A percentile compares a stretch with the other conserved stretches of the same genome.
Conservation (phyloP, 2,888 invertebrate genomes). For the Melinaea menophilus region DNA sequence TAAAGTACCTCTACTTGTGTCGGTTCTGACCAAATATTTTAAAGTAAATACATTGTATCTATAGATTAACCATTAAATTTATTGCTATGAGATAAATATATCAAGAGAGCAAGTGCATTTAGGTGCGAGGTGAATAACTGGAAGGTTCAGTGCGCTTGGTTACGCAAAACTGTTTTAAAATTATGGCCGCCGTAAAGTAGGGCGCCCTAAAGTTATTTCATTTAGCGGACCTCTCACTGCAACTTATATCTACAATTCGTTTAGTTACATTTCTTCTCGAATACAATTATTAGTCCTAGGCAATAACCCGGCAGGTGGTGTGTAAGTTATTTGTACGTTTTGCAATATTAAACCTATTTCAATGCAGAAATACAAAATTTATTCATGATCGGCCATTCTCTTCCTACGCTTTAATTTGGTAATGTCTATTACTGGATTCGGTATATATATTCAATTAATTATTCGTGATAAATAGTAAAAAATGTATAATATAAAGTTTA, state of each 20-base stretch:
- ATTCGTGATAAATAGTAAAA: no score
- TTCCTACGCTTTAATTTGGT: slow-evolving; percentile 13
- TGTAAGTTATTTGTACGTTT: slow-evolving; percentile 22
- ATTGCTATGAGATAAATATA: not conserved
- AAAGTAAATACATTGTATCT: no score
- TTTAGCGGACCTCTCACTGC: slow-evolving; percentile 39
- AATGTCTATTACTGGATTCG: slow-evolving; percentile 1
- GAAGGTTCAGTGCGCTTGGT: slow-evolving; percentile 30
- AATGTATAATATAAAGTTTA: no score
- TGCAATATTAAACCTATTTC: slow-evolving; percentile 16
- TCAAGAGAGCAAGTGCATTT: slow-evolving; percentile 10
- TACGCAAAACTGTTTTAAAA: slow-evolving; percentile 43
- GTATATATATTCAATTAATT: no score
- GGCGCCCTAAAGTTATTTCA: slow-evolving; percentile 40
- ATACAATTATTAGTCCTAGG: slow-evolving; percentile 8
- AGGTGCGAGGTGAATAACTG: slow-evolving; percentile 12
- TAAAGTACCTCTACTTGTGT: no score
- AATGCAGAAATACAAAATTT: slow-evolving; percentile 16
- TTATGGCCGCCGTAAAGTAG: slow-evolving; percentile 36
- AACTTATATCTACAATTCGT: slow-evolving; percentile 37
- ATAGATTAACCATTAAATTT: no score
- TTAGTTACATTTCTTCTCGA: slow-evolving; percentile 42
- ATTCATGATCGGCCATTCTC: slow-evolving; percentile 14
- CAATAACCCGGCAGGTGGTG: slow-evolving; percentile 19
- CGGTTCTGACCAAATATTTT: no score